Percentiles rank a stretch among this genome's conserved stretches.
These are phyloP conservation scores for Corticium candelabrum DNA, from an alignment of 37 sponge, comb jelly and placozoan genomes.

Conservation along the genomic window DNA sequence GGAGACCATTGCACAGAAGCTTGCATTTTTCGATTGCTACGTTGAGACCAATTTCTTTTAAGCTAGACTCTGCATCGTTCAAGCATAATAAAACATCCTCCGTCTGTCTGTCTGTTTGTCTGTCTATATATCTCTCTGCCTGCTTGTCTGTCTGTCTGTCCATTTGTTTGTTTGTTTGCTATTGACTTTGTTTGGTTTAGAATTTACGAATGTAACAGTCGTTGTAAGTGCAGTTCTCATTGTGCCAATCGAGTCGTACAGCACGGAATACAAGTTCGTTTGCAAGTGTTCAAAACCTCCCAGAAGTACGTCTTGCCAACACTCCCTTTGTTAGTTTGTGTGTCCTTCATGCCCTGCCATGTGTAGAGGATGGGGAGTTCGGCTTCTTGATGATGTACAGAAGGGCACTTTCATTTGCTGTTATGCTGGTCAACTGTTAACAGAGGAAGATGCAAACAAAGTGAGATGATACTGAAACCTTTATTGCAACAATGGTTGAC, in stretches of 20 bases:
- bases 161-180: too few relatives aligned
- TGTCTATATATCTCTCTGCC: too few relatives aligned
- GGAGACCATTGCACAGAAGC: too few relatives aligned
- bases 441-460: conserved; percentile 54
- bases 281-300: conserved; percentile 65
- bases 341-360: not conserved
- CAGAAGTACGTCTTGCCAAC: conserved; percentile 13
- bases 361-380: conserved; percentile 77
- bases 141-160: too few relatives aligned
- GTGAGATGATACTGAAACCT: conserved; percentile 10
- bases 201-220: conserved; percentile 73
- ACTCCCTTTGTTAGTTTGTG: not conserved
- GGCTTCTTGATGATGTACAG: conserved; percentile 75
- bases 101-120: too few relatives aligned
- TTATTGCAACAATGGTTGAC: too few relatives aligned
- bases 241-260: conserved; percentile 86
- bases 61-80: too few relatives aligned
- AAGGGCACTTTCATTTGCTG: conserved; percentile 76
- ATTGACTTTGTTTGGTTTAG: too few relatives aligned
- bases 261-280: conserved; percentile 35
- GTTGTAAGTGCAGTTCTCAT: conserved; percentile 45
- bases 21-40: too few relatives aligned
- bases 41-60: too few relatives aligned
- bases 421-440: conserved; percentile 58
- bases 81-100: too few relatives aligned